Base-by-base conservation (phyloP, 2,797 vertebrate genomes). In the Falco concolor region DNA sequence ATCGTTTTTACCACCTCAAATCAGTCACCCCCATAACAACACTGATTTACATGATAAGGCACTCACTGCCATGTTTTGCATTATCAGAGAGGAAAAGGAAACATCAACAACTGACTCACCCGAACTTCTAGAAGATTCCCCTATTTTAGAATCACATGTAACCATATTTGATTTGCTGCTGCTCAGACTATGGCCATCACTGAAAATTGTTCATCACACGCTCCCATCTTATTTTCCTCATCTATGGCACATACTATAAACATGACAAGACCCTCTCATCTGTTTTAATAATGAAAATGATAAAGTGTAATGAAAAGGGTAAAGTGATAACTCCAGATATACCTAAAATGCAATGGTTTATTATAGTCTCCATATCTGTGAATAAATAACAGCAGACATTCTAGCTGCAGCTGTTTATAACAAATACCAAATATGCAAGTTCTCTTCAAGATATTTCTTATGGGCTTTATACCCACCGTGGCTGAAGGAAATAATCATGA, bases 241-340 rank as follows among this genome's bases (percentile, higher is more conserved):
- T 28, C 22, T 22, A 1, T 12, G 36, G 38, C 10, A 45, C 9
- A 42, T 8, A 6, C 4, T 7, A 12, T 3, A 16, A 56, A n/a
- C 21, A 24, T 2, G 8, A 11, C 9, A 40, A 68, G 23, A 56
- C 4, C 6, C 40, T 64, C 34, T 76, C 19, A 30, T 4, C 36
- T 38, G 44, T 53, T n/a, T 30, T 10, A 25, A 8, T n/a, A 21
- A 36, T 11, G 20, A 22, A 68, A 87, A 49, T 21, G 28, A 25
- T 38, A 38, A 38, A 38, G 36, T 38, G 36, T n/a, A 21, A n/a
- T 11, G 20, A 22, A 68, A 87, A 49, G 19, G 28, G 5, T 32
- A 2, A 69, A 45, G 17, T 2, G 14, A 15, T 60, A 18, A 40
- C 32, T 72, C n/a, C 0, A 50, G 28, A 4, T 13, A 6, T 6